Base-by-base conservation (phyloP, 2,888 invertebrate species). In the Oeneis ivallda region DNA sequence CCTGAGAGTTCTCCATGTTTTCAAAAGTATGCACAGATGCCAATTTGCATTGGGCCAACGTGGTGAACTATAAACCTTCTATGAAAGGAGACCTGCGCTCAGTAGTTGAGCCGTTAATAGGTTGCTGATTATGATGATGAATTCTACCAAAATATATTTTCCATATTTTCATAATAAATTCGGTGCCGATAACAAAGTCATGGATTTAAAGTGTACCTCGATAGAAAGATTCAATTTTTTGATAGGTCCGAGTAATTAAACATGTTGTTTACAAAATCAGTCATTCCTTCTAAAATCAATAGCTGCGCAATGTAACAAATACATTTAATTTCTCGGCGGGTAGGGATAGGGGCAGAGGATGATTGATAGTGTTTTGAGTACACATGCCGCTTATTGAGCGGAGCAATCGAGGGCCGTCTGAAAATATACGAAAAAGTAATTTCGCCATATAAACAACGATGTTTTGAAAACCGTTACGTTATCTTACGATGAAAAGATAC, bases 341-440 rank as follows among this genome's bases (percentile, higher is more conserved):
- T 84, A 83, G 83, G 81, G 84, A 83, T 83, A 82, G 79, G 81
- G 79, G 77, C 80, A 75, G 77, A 78, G 80, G 76, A 89, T 91
- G 89, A 91, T 90, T 89, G 89, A 91, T 91, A 87, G 86, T 87
- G 85, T 82, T 85, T 83, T 84, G 85, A 85, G 80, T 78, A 86
- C 81, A 87, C 84, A 84, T 76, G 80, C 79, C 83, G 76, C 74
- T 84, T 85, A 89, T 86, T 84, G 87, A 82, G 82, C 82, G 80
- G 73, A 74, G 71, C 79, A 79, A 80, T 76, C 75, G 78, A 74
- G 77, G 80, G 80, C 79, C 74, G 76, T 73, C 72, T 77, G 72
- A 77, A 73, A 72, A 80, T 79, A 76, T 72, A 78, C 74, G 74
- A 68, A 70, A 71, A 71, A 71, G 68, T 69, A 70, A 71, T 75